phyloP scores from a whole-genome alignment of 1,140 invertebrate species.

The Pteromalus puparum region DNA sequence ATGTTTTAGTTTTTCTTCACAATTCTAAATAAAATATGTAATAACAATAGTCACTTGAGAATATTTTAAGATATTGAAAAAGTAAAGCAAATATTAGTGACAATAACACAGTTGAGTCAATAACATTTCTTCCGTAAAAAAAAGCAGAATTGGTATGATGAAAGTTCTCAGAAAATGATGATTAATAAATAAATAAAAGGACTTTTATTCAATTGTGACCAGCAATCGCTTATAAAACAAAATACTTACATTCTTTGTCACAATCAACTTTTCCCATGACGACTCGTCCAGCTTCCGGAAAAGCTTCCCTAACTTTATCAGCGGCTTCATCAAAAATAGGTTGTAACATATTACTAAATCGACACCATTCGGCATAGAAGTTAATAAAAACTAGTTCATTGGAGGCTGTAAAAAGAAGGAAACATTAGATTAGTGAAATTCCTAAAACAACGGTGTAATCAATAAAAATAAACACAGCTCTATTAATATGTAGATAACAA shows the following conservation, averaged over 20 bases:
- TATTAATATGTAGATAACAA: too few species aligned
- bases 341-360: conserved; percentile 95
- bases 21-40: too few species aligned
- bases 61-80: too few species aligned
- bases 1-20: too few species aligned
- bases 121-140: too few species aligned
- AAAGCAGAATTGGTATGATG: too few species aligned
- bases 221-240: neutral
- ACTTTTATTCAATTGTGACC: neutral
- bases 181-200: neutral
- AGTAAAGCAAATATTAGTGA: too few species aligned
- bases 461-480: neutral
- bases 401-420: conserved; percentile 80
- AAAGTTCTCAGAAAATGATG: neutral
- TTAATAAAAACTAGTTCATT: conserved; percentile 98
- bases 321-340: conserved; percentile 98
- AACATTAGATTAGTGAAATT: conserved; percentile 19
- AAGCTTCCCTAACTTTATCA: conserved; percentile 87
- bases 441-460: neutral
- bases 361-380: conserved; percentile 99
- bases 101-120: too few species aligned
- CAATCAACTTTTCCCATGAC: conserved; percentile 98
- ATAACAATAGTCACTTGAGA: too few species aligned
- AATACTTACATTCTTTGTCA: conserved; percentile 88
- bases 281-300: conserved; percentile 88